These are phyloP conservation scores for Cybosia mesomella DNA, from an alignment of 2,888 invertebrate species.

Conservation along the genomic window DNA sequence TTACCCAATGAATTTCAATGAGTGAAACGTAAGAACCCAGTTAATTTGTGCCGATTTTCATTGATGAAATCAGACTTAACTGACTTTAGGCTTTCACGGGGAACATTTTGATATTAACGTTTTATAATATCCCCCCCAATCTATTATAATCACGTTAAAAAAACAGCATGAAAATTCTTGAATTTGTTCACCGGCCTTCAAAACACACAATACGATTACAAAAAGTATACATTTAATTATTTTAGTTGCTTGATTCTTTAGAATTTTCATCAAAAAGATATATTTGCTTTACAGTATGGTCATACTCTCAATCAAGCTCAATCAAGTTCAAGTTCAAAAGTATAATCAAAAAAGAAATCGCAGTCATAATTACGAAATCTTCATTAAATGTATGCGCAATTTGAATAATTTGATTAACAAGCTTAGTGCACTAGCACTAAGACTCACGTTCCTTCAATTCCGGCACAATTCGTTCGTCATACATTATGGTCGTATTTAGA, in stretches of 20 bases:
- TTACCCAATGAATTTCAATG: background rate
- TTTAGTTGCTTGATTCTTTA: too few relatives aligned
- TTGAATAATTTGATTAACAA: constrained; percentile 5
- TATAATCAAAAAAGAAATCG: constrained; percentile 5
- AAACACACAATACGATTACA: too few relatives aligned
- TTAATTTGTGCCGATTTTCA: background rate
- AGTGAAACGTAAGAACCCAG: background rate
- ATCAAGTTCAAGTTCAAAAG: constrained; percentile 7
- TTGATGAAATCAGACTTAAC: background rate
- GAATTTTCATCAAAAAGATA: too few relatives aligned
- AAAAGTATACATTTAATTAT: too few relatives aligned
- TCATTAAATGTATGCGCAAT: constrained; percentile 1
- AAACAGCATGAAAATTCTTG: too few relatives aligned
- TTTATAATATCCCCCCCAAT: background rate
- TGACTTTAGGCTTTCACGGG: background rate
- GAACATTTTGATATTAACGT: background rate
- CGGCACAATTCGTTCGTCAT: background rate
- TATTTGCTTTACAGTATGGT: background rate
- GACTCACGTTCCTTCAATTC: background rate
- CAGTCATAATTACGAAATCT: constrained; percentile 12
- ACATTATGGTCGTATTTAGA: background rate
- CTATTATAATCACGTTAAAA: too few relatives aligned
- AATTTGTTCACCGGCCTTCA: too few relatives aligned
- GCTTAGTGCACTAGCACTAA: background rate
- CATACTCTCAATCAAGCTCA: background rate